Evolutionary conservation across 1,140 invertebrate genomes (phyloP), one percentile per base, ranked within the genome.

Genomic region (Calliopsis andreniformis): DNA sequence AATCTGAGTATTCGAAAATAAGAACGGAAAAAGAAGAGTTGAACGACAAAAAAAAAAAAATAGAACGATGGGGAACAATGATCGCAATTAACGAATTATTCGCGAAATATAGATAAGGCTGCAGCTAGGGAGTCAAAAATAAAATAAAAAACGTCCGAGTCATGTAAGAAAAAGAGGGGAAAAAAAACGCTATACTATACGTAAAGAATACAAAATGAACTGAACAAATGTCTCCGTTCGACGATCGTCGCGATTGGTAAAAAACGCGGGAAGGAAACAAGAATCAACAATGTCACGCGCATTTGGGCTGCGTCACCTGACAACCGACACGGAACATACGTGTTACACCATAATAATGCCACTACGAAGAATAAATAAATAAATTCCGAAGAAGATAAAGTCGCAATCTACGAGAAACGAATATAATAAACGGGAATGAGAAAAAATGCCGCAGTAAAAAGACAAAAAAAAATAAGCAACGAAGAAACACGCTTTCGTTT

Each of bases 1-100:
- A n/a, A 7, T 49, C 23, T 82, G 79, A 82, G 80, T 82, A 82
- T 82, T 82, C 42, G 28, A 51, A 76, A 45, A 66, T 10, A 39
- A 35, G 14, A 47, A 53, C 45, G 30, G 3, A 32, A 39, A 42
- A 39, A 49, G 5, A 28, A 49, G 7, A 49, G 4, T n/a, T 18
- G 28, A 68, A 75, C 14, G 14, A 68, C 20, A 18, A 45, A 28
- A 56, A 35, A 49, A 75, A 79, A 45, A 79, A 76, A 79, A 81
- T 76, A 4, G 18, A 8, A 12, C 8, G 10, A 28, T 4, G 42
- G 23, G 25, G 18, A 70, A 59, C 39, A 45, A 59, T 70, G 55
- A 47, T 59, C 53, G 51, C n/a, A 58, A 69, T 16, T 20, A 14
- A 61, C 7, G 5, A 42, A 8, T 16, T 59, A n/a, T n/a, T n/a